phyloP scores from a whole-genome alignment of 2,113 vertebrate genomes.

The Orientallactaga bullata region DNA sequence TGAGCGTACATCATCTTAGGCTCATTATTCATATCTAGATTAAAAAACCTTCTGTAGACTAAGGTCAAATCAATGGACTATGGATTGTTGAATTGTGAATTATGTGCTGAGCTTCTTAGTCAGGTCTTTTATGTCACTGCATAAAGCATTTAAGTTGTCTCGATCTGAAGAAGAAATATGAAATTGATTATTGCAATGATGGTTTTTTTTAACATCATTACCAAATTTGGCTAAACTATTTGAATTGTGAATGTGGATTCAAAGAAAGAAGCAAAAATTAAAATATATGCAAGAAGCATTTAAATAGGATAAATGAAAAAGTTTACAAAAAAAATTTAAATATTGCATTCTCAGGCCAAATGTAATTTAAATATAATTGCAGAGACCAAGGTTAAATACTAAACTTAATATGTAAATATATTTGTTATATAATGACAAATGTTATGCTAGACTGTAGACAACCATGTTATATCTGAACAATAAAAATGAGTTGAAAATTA shows the following conservation, averaged over 20 bases:
- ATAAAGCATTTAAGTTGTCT: not conserved
- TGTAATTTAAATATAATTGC: conserved; percentile 18
- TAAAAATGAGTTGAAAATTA: conserved; percentile 51
- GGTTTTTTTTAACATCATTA: conserved; percentile 42
- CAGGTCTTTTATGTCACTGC: conserved; percentile 15
- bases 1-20: conserved; percentile 50
- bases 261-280: not conserved
- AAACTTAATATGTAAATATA: not conserved
- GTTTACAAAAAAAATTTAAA: not conserved
- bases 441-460: not conserved
- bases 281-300: not conserved
- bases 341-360: conserved; percentile 22
- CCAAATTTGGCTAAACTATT: not conserved
- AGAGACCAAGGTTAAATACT: not conserved
- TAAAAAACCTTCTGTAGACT: conserved; percentile 43
- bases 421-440: not conserved
- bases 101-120: not conserved
- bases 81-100: conserved; percentile 60
- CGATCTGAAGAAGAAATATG: conserved; percentile 49
- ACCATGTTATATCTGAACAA: not conserved
- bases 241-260: not conserved
- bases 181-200: conserved; percentile 21
- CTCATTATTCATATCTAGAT: conserved; percentile 58
- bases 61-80: conserved; percentile 43
- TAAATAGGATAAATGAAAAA: not conserved